Conservation (phyloP, 2,888 invertebrate genomes). For the Apantesis nais region DNA sequence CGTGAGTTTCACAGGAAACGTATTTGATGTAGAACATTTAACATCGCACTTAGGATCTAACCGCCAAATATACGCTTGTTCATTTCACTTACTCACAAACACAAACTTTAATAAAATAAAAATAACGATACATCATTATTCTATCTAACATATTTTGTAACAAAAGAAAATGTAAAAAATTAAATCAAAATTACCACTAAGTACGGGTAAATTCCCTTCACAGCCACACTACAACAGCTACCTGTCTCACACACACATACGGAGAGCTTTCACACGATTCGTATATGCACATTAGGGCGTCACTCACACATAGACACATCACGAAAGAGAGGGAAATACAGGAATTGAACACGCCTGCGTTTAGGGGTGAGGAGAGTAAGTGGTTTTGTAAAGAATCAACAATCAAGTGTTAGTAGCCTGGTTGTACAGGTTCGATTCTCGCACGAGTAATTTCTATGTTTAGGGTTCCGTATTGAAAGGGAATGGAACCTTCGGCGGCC, state of each 20-base stretch:
- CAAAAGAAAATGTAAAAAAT: not conserved
- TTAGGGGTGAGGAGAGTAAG: conserved; percentile 16
- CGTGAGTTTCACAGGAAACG: too few relatives aligned
- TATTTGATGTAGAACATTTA: too few relatives aligned
- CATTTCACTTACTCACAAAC: too few relatives aligned
- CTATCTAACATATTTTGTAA: too few relatives aligned
- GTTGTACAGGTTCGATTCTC: conserved; percentile 29
- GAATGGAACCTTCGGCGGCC: not conserved
- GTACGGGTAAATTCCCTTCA: conserved; percentile 24
- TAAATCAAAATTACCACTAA: conserved; percentile 26
- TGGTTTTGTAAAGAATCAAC: conserved; percentile 13
- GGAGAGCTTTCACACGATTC: conserved; percentile 58
- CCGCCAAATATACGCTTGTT: too few relatives aligned
- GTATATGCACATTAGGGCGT: conserved; percentile 53
- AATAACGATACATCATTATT: too few relatives aligned
- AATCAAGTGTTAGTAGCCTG: conserved; percentile 13
- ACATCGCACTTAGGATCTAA: too few relatives aligned
- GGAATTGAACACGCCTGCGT: conserved; percentile 25
- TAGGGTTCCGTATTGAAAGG: not conserved
- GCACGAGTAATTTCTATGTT: not conserved
- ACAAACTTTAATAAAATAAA: too few relatives aligned
- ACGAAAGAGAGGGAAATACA: conserved; percentile 32
- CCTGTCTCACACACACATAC: conserved; percentile 64
- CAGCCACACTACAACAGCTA: conserved; percentile 39
- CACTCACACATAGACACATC: conserved; percentile 45